phyloP scores from a whole-genome alignment of 2,113 vertebrate species.

The Laterallus jamaicensis region DNA sequence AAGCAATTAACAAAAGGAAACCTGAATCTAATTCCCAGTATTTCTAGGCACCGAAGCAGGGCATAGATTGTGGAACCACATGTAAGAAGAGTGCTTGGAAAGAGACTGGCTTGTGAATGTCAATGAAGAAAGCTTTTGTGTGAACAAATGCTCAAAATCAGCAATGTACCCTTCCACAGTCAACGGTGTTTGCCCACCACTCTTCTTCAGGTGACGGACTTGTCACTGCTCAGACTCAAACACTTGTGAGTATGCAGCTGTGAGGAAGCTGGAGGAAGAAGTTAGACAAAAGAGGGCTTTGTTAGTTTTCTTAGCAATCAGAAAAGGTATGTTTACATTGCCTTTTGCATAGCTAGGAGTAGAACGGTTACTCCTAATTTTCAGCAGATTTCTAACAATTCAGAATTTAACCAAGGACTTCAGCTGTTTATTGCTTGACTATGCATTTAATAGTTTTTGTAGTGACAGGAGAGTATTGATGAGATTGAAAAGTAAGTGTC shows the following conservation, averaged over 20 bases:
- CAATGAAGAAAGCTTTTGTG: not conserved
- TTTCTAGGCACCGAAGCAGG: not conserved
- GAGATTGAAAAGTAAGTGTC: not conserved
- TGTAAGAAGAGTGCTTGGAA: not conserved
- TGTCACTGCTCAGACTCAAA: not conserved
- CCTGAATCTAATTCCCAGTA: not conserved
- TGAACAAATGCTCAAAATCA: not conserved
- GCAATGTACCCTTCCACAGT: not conserved
- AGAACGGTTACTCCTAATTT: not conserved
- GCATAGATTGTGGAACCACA: not conserved
- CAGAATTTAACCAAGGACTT: not conserved
- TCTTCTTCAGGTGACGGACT: not conserved
- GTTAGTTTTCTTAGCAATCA: not conserved
- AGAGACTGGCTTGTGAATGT: not conserved
- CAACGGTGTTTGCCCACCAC: not conserved
- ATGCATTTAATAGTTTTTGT: not conserved
- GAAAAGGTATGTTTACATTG: not conserved
- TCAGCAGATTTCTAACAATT: not conserved
- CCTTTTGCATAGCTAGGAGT: not conserved
- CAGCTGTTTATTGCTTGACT: not conserved
- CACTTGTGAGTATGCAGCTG: not conserved
- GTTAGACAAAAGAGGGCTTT: not conserved
- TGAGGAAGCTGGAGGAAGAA: not conserved
- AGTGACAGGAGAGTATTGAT: not conserved
- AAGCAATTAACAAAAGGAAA: not conserved